Evolutionary conservation across 2,113 vertebrate genomes (phyloP), one percentile per base, ranked within the genome.

Genomic region (Actenoides hombroni): DNA sequence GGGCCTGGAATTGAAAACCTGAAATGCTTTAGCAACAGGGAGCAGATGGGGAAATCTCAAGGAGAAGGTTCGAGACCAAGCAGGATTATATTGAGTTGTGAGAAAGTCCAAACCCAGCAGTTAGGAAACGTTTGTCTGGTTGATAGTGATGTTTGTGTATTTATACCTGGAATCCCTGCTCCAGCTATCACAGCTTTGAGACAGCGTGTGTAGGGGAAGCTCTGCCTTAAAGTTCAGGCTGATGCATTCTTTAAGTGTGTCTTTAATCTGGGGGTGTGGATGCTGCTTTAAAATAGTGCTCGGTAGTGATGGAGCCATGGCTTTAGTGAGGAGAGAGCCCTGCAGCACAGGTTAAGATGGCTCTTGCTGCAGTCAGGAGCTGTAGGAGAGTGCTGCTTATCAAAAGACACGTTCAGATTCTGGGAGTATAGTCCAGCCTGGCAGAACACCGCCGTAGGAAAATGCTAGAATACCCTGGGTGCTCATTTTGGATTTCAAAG

Each of bases 41-140:
- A 7, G 37, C 53, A 19, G 0, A 0, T 9, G 14, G 77, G 78
- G 16, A 54, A 42, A 37, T 10, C 23, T 23, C 1, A 3, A 64
- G 51, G 60, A 24, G 71, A 28, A 75, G 26, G 4, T 60, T 8
- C 16, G 84, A 29, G 25, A 64, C n/a, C 48, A 35, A 39, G 24
- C 3, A 2, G 19, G 48, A 10, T 25, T 21, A 9, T 11, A 5
- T 5, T 16, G 67, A 82, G 61, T 40, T 79, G 40, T 10, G 83
- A 85, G 44, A 15, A 67, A n/a, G 42, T 28, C 4, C 29, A 8
- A 75, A 54, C 33, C 28, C 16, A 83, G 42, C 39, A 42, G 20
- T 24, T 76, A 2, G 14, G 53, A 64, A 60, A 12, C 12, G 6
- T 46, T 76, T 23, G 3, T 49, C 31, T 65, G 10, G 25, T 63